phyloP scores from a whole-genome alignment of 2,888 invertebrate species.

The Drosophila ezoana region DNA sequence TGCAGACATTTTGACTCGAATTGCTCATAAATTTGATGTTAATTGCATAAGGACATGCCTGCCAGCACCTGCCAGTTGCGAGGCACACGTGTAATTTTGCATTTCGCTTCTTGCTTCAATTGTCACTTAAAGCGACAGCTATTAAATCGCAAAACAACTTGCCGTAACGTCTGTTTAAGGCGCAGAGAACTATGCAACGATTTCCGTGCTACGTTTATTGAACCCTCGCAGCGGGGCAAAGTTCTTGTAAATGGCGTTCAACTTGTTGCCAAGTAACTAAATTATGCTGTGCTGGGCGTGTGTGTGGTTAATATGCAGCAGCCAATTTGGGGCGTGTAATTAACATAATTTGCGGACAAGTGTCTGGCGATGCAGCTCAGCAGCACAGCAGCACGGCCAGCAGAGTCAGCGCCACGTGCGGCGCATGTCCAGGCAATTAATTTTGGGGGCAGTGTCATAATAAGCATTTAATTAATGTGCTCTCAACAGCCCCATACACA shows the following conservation, averaged over 20 bases:
- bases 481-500: constrained; percentile 10
- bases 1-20: constrained; percentile 50
- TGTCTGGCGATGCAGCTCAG: constrained; percentile 13
- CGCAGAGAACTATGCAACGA: constrained; percentile 36
- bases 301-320: constrained; percentile 31
- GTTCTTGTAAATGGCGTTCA: constrained; percentile 7
- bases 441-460: constrained; percentile 50
- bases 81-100: constrained; percentile 9
- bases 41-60: constrained; percentile 56
- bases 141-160: constrained; percentile 34
- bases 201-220: constrained; percentile 1
- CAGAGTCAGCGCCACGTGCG: constrained; percentile 14
- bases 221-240: not conserved
- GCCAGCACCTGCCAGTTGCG: constrained; percentile 36
- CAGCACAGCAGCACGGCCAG: too few relatives aligned
- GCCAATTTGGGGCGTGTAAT: constrained; percentile 36
- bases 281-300: constrained; percentile 5
- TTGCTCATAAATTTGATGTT: constrained; percentile 73
- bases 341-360: constrained; percentile 46
- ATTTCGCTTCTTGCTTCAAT: constrained; percentile 19
- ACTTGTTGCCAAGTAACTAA: constrained; percentile 34
- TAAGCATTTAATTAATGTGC: constrained; percentile 57
- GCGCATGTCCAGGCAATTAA: constrained; percentile 57
- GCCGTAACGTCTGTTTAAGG: not conserved
- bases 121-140: constrained; percentile 35